Percentiles rank a stretch among this genome's conserved stretches.
phyloP scores from a whole-genome alignment of 2,113 vertebrate species.

The Gnathonemus longibarbis region DNA sequence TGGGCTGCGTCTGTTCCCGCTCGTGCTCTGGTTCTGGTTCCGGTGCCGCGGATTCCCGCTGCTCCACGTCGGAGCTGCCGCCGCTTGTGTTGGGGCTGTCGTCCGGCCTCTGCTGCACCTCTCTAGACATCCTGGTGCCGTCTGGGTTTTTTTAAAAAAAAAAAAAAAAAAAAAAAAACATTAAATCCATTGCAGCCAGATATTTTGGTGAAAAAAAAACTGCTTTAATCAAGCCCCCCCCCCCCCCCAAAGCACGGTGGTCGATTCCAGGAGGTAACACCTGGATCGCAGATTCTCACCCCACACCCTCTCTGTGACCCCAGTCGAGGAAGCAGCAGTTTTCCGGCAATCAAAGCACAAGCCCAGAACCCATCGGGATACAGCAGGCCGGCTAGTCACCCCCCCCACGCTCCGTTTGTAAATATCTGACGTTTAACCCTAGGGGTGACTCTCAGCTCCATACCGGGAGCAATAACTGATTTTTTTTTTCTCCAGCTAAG shows the following conservation, averaged over 20 bases:
- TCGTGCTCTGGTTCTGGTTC: slow-evolving; percentile 74
- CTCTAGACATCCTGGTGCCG: slow-evolving; percentile 81
- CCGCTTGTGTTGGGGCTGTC: slow-evolving; percentile 92
- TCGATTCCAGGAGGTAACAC: background rate
- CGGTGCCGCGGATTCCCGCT: slow-evolving; percentile 73
- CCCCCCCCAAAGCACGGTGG: background rate
- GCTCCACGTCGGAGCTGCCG: slow-evolving; percentile 88
- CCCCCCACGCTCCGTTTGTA: background rate
- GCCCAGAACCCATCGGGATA: background rate
- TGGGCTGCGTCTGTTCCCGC: slow-evolving; percentile 82
- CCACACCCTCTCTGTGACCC: background rate
- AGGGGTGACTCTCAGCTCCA: background rate
- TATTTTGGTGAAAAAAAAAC: background rate
- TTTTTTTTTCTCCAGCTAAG: background rate
- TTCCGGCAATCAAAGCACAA: background rate
- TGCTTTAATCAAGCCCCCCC: background rate
- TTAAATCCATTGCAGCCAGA: background rate
- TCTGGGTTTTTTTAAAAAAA: background rate
- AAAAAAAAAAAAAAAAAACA: background rate
- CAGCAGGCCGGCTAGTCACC: background rate
- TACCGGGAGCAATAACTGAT: background rate
- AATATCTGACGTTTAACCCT: background rate
- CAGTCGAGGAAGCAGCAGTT: background rate
- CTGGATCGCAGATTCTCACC: background rate
- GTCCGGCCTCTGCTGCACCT: slow-evolving; percentile 83